These are phyloP conservation scores for Tamandua tetradactyla DNA, from an alignment of 2,797 vertebrate genomes.

Conservation along the genomic window DNA sequence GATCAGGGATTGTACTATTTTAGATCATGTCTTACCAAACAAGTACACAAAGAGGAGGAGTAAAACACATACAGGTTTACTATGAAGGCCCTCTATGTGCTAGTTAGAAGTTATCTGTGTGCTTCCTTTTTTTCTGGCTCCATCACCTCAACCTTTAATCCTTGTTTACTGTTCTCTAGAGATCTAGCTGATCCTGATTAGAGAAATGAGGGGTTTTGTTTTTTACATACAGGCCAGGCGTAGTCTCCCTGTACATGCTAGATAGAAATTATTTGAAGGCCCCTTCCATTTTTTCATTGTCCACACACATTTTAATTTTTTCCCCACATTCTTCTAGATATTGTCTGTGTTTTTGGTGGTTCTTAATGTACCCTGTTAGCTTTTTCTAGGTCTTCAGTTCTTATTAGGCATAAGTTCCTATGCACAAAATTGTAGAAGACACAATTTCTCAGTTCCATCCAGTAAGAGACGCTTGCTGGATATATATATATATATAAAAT, in stretches of 20 bases:
- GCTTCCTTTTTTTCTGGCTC: background rate
- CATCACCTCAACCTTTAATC: background rate
- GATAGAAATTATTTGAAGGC: background rate
- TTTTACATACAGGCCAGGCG: background rate
- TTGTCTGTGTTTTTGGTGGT: background rate
- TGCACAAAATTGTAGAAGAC: background rate
- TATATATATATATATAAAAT: background rate
- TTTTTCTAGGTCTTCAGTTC: conserved; percentile 19
- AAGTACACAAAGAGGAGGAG: background rate
- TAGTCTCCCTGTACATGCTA: background rate
- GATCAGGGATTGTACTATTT: background rate
- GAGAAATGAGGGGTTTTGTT: background rate
- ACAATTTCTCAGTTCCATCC: background rate
- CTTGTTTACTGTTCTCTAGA: background rate
- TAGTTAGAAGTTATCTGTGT: background rate
- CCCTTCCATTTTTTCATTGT: background rate
- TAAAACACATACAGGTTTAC: background rate
- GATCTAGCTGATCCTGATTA: background rate
- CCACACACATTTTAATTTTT: conserved; percentile 2
- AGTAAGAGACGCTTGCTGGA: background rate
- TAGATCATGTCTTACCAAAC: background rate
- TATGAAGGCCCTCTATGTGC: background rate
- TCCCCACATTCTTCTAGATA: background rate
- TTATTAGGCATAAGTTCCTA: background rate
- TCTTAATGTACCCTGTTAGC: background rate